Evolutionary conservation across 2,113 vertebrate species (phyloP).

Genomic region (Lamprotornis superbus): DNA sequence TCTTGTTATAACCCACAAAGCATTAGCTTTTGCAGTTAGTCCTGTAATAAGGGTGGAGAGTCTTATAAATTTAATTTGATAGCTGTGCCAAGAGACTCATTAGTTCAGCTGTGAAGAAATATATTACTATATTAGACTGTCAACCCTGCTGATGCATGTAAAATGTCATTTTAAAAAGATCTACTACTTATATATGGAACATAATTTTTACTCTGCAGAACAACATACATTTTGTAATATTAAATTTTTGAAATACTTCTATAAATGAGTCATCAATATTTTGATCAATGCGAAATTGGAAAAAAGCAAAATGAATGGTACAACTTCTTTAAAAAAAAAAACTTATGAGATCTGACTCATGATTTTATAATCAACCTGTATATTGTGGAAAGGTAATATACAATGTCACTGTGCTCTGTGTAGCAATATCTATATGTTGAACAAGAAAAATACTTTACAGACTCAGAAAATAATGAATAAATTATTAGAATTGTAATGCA

Average conservation of each 20-base stretch:
- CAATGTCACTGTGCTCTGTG: background rate
- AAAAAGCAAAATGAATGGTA: slow-evolving; percentile 30
- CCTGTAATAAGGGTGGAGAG: slow-evolving; percentile 73
- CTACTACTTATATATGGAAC: slow-evolving; percentile 50
- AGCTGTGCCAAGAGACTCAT: slow-evolving; percentile 74
- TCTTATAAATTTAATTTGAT: slow-evolving; percentile 81
- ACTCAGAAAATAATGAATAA: background rate
- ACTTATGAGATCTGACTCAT: background rate
- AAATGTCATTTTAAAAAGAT: slow-evolving; percentile 71
- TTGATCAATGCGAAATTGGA: slow-evolving; percentile 56
- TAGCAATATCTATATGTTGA: background rate
- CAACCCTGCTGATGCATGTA: slow-evolving; percentile 70
- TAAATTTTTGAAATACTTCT: slow-evolving; percentile 46
- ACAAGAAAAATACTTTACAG: background rate
- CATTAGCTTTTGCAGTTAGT: slow-evolving; percentile 64
- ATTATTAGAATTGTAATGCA: background rate
- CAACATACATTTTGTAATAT: slow-evolving; percentile 35
- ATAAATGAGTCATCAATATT: slow-evolving; percentile 56
- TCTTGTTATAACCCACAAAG: slow-evolving; percentile 66
- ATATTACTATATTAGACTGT: slow-evolving; percentile 68
- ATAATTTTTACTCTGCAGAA: slow-evolving; percentile 57
- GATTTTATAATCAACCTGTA: slow-evolving; percentile 44
- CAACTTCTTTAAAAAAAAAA: slow-evolving; percentile 13
- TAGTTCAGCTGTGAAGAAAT: slow-evolving; percentile 75
- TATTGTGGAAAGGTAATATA: slow-evolving; percentile 44